Base-by-base conservation (phyloP, 2,888 invertebrate species). In the Pseudanteris insignis region DNA sequence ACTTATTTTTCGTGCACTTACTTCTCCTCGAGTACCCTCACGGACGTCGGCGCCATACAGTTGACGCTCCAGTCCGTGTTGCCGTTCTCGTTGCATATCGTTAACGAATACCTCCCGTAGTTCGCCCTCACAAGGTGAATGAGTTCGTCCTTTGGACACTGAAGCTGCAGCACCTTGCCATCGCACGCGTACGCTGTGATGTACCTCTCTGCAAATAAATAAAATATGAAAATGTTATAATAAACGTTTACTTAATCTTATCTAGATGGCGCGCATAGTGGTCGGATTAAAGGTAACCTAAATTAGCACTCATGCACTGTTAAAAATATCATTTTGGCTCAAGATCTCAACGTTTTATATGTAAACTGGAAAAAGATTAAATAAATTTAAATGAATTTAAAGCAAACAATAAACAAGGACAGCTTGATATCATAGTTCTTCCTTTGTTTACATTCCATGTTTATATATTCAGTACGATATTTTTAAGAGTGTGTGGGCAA, bases 31-130 rank as follows among this genome's bases (percentile, higher is more conserved):
- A 96, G 86, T 67, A 95, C 93, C 63, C 91, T 85, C 70, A 92
- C 86, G 64, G 95, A 93, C 77, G 90, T 90, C 37, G 89, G 89
- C 50, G 94, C 92, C 91, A 94, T 94, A 81, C 96, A 96, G 83
- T 94, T 94, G 72, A 96, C 92, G 78, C 94, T 93, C 95, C 95
- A 96, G 74, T 94, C 93, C n/a, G 93, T 93, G 81, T 94, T 90
- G 67, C 95, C 95, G 78, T 94, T 92, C 81, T 94, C 94, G 82
- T 96, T 96, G 84, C 96, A 96, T 80, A 96, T 93, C 74, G 92
- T 92, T 81, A 96, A 92, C 67, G 93, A 94, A 82, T 94, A 96
- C 73, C 94, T 86, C 43, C 96, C 96, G 80, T 95, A 96, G 85
- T 96, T 96, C 62, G 96, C 96, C 67, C 95, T 86, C 79, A 94